These are phyloP conservation scores for Rhinogobio ventralis DNA, from an alignment of 2,797 vertebrate genomes.

Conservation along the genomic window DNA sequence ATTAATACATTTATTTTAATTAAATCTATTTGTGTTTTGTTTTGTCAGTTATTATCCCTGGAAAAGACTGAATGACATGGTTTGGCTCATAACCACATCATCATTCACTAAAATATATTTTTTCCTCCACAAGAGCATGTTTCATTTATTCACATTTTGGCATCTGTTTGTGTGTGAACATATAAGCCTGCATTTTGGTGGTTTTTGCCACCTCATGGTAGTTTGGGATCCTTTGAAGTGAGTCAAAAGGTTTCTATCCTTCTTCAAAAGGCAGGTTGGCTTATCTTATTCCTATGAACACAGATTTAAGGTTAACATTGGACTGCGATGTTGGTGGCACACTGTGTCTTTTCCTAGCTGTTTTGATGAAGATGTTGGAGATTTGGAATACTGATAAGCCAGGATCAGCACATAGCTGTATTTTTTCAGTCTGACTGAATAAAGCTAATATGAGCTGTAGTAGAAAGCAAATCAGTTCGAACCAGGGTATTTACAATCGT, in stretches of 20 bases:
- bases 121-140: not conserved
- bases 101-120: not conserved
- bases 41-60: not conserved
- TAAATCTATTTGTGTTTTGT: too few relatives aligned
- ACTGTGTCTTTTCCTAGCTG: constrained; percentile 21
- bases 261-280: constrained; percentile 15
- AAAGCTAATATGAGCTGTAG: not conserved
- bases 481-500: not conserved
- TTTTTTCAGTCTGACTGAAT: not conserved
- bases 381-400: constrained; percentile 3
- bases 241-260: constrained; percentile 20
- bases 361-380: constrained; percentile 4
- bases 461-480: not conserved
- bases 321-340: constrained; percentile 32
- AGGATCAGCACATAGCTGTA: not conserved
- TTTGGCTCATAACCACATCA: not conserved
- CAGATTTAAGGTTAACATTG: constrained; percentile 4
- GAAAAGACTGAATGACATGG: not conserved
- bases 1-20: too few relatives aligned
- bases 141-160: not conserved
- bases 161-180: constrained; percentile 6
- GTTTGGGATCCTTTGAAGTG: constrained; percentile 13
- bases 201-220: not conserved
- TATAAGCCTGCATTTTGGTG: not conserved
- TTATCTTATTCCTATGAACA: constrained; percentile 31